Conservation (phyloP, 2,797 vertebrate species). For the Benthosema pterotum region DNA sequence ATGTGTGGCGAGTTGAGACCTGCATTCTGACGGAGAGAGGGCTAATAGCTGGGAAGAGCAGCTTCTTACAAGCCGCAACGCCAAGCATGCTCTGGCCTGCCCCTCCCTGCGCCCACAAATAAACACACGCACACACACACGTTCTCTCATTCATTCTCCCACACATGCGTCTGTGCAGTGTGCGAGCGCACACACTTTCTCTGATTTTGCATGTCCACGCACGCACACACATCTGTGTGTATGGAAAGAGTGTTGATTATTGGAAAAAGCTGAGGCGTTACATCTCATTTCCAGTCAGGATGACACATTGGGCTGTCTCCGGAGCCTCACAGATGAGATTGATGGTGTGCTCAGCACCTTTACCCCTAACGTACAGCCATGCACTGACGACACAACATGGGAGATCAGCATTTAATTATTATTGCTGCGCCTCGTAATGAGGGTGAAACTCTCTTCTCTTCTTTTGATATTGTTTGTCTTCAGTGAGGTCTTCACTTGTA, state of each 20-base stretch:
- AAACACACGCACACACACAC: slow-evolving; percentile 20
- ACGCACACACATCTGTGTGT: slow-evolving; percentile 22
- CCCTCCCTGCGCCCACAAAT: slow-evolving; percentile 23
- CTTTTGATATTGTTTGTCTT: no score
- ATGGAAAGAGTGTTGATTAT: slow-evolving; percentile 63
- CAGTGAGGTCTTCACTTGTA: no score
- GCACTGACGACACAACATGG: slow-evolving; percentile 56
- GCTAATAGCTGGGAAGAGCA: slow-evolving; percentile 79
- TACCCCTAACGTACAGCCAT: slow-evolving; percentile 57
- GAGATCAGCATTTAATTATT: not conserved
- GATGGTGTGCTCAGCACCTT: slow-evolving; percentile 43
- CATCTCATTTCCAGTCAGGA: slow-evolving; percentile 81
- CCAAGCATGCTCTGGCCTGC: slow-evolving; percentile 65
- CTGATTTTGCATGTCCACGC: not conserved
- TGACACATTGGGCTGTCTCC: slow-evolving; percentile 61
- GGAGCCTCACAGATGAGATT: slow-evolving; percentile 33
- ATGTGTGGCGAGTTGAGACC: slow-evolving; percentile 80
- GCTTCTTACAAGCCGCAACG: slow-evolving; percentile 71
- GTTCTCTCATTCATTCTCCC: slow-evolving; percentile 2
- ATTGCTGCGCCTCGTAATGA: not conserved
- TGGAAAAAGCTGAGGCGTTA: slow-evolving; percentile 74
- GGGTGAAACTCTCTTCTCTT: not conserved
- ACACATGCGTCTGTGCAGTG: slow-evolving; percentile 22
- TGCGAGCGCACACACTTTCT: not conserved
- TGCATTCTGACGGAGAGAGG: slow-evolving; percentile 64